Evolutionary conservation across 2,888 invertebrate genomes (phyloP).

Genomic region (Serripes groenlandicus): DNA sequence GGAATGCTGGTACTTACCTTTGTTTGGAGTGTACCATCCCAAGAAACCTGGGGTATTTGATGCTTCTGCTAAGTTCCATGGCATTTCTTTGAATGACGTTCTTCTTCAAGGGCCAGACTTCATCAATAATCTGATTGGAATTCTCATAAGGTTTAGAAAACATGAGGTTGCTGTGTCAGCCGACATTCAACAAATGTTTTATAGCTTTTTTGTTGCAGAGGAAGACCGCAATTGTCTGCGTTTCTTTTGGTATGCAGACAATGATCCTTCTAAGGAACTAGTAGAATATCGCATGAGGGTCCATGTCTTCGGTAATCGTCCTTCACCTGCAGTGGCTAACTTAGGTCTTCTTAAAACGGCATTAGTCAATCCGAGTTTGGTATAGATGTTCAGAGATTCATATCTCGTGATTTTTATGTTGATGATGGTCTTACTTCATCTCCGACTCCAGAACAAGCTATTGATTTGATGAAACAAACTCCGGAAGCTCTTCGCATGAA

Average conservation of each 20-base stretch:
- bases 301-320: conserved; percentile 63
- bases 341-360: conserved; percentile 30
- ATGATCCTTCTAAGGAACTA: conserved; percentile 28
- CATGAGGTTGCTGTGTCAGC: conserved; percentile 36
- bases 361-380: conserved; percentile 4
- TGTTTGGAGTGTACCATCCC: conserved; percentile 60
- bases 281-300: conserved; percentile 55
- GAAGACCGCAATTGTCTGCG: conserved; percentile 49
- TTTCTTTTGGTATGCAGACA: conserved; percentile 63
- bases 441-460: conserved; percentile 27
- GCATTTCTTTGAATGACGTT: conserved; percentile 56
- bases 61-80: conserved; percentile 51
- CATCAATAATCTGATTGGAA: conserved; percentile 55
- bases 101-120: conserved; percentile 60
- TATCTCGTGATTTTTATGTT: conserved; percentile 65
- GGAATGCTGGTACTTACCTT: conserved; percentile 66
- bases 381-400: conserved; percentile 33
- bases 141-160: conserved; percentile 55
- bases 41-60: conserved; percentile 64
- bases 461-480: conserved; percentile 56
- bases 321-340: conserved; percentile 62
- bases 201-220: conserved; percentile 46
- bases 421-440: conserved; percentile 67
- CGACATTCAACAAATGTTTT: conserved; percentile 69
- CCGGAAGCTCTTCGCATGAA: conserved; percentile 27